Evolutionary conservation across 2,113 vertebrate genomes (phyloP).

Genomic region (Oncorhynchus keta): DNA sequence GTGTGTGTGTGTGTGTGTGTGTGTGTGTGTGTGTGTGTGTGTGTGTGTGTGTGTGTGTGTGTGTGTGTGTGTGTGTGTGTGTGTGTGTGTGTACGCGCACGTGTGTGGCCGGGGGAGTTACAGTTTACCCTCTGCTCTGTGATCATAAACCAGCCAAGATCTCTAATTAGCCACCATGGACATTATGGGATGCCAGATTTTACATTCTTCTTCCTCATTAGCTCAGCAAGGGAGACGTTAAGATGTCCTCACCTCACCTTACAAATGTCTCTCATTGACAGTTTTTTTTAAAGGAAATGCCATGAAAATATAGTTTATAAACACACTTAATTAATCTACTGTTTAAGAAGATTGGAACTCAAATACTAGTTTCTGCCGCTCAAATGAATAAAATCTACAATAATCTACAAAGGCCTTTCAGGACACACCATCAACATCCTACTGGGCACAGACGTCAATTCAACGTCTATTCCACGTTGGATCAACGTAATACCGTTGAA

Average conservation of each 20-base stretch:
- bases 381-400: not conserved
- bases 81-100: too few relatives aligned
- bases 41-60: too few relatives aligned
- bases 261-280: not conserved
- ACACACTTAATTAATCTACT: too few relatives aligned
- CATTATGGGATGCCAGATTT: constrained; percentile 11
- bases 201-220: constrained; percentile 18
- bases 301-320: not conserved
- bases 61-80: not conserved
- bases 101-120: not conserved
- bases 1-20: too few relatives aligned
- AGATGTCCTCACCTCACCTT: not conserved
- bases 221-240: not conserved
- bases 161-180: constrained; percentile 29
- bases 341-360: not conserved
- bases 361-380: not conserved
- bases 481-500: too few relatives aligned
- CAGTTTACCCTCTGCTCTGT: constrained; percentile 5
- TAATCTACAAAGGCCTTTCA: too few relatives aligned
- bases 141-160: constrained; percentile 11
- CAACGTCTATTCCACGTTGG: too few relatives aligned
- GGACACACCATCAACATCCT: too few relatives aligned
- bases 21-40: not conserved
- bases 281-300: not conserved
- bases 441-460: too few relatives aligned